Percentiles rank a stretch among this genome's conserved stretches.
phyloP scores from a whole-genome alignment of 2,888 invertebrate genomes.

The Lissonota sp. region DNA sequence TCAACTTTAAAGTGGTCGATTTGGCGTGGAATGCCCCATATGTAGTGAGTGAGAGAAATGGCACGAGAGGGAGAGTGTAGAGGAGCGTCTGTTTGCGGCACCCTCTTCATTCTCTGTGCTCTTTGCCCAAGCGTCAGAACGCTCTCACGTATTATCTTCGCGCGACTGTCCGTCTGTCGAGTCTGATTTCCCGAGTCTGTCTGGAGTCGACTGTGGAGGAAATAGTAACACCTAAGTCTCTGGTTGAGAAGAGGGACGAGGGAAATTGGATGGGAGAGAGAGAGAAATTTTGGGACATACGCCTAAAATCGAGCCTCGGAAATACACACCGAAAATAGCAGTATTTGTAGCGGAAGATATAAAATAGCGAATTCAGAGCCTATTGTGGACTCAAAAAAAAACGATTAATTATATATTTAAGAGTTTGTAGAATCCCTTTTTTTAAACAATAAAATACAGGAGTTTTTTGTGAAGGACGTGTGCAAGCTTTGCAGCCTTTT shows the following conservation, averaged over 20 bases:
- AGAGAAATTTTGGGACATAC: neutral
- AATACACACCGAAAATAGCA: constrained; percentile 25
- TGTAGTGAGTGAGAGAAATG: too few species aligned
- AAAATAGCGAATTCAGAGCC: too few species aligned
- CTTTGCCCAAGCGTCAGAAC: constrained; percentile 1
- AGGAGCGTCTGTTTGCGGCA: constrained; percentile 55
- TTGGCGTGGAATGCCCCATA: too few species aligned
- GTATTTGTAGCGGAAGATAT: too few species aligned
- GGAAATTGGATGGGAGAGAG: neutral
- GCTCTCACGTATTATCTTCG: constrained; percentile 62
- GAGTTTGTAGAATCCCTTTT: too few species aligned
- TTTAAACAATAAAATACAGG: too few species aligned
- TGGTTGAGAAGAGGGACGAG: neutral
- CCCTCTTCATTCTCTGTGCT: constrained; percentile 51
- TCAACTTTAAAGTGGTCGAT: too few species aligned
- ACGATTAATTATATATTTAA: too few species aligned
- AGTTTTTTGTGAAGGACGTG: too few species aligned
- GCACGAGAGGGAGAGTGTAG: constrained; percentile 23
- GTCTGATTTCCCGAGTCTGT: constrained; percentile 28
- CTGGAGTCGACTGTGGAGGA: constrained; percentile 11
- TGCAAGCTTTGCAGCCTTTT: too few species aligned
- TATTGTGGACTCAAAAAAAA: too few species aligned
- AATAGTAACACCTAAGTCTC: constrained; percentile 17
- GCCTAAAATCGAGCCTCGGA: constrained; percentile 45
- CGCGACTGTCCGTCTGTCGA: constrained; percentile 62